A percentile compares a stretch with the other conserved stretches of the same genome.
These are phyloP conservation scores for Pyralis farinalis DNA, from an alignment of 2,888 invertebrate genomes.

Conservation along the genomic window DNA sequence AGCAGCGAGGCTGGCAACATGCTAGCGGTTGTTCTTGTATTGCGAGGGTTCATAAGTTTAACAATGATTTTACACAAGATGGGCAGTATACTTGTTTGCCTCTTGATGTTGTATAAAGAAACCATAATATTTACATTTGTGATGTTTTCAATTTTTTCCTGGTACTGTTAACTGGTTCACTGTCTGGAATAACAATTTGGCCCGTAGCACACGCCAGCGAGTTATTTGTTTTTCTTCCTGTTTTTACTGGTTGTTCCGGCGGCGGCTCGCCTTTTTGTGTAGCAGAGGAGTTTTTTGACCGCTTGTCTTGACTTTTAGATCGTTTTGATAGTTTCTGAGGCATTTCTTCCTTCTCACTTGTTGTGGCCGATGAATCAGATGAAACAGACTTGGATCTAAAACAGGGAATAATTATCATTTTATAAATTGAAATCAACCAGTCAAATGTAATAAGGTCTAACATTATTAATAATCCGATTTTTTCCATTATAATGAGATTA, in stretches of 20 bases:
- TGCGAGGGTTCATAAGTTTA: too few relatives aligned
- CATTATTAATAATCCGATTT: too few relatives aligned
- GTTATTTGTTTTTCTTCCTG: constrained; percentile 92
- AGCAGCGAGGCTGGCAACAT: too few relatives aligned
- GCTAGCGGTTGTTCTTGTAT: too few relatives aligned
- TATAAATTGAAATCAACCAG: too few relatives aligned
- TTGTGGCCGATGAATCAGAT: constrained; percentile 53
- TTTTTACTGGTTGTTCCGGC: constrained; percentile 59
- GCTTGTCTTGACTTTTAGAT: constrained; percentile 54
- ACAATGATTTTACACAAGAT: too few relatives aligned
- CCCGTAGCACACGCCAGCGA: constrained; percentile 92
- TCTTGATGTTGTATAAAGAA: too few relatives aligned
- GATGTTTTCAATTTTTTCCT: constrained; percentile 84
- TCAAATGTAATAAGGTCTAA: too few relatives aligned
- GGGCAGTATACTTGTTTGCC: too few relatives aligned
- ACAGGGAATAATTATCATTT: constrained; percentile 8
- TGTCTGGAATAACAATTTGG: constrained; percentile 87
- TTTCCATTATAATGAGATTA: too few relatives aligned
- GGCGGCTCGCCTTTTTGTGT: constrained; percentile 63
- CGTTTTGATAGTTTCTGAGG: constrained; percentile 56
- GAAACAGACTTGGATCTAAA: constrained; percentile 57
- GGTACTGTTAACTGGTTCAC: constrained; percentile 64
- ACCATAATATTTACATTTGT: constrained; percentile 81
- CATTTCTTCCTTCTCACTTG: constrained; percentile 56
- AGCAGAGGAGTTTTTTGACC: constrained; percentile 58